Evolutionary conservation across 2,113 vertebrate species (phyloP).

Genomic region (Gulo gulo): DNA sequence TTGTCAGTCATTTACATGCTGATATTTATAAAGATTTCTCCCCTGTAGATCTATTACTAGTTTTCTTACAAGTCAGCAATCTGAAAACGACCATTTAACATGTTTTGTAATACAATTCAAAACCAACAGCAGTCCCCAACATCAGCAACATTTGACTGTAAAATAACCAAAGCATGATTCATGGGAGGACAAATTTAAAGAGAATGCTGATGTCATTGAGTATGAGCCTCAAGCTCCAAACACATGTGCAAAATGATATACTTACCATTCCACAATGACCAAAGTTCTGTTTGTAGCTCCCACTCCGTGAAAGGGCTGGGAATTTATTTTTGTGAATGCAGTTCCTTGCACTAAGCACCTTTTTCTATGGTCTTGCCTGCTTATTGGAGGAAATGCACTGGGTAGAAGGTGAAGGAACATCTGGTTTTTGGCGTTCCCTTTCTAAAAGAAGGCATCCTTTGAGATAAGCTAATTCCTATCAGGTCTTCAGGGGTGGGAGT

Average conservation of each 20-base stretch:
- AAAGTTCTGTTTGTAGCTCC: not conserved
- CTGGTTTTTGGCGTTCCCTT: fast-evolving
- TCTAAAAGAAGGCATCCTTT: not conserved
- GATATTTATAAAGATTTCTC: conserved; percentile 72
- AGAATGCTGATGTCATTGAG: not conserved
- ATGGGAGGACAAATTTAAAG: not conserved
- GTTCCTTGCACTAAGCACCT: not conserved
- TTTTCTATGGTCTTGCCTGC: not conserved
- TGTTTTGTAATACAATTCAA: not conserved
- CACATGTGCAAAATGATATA: no score
- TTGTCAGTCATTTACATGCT: conserved; percentile 81
- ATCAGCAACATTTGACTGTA: not conserved
- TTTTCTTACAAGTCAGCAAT: conserved; percentile 75
- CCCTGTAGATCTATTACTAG: conserved; percentile 70
- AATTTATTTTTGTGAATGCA: not conserved
- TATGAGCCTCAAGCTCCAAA: fast-evolving
- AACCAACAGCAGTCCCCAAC: fast-evolving
- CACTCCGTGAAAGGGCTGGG: not conserved
- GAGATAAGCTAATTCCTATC: not conserved
- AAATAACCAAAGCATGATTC: not conserved
- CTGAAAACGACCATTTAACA: not conserved
- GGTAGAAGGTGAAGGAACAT: not conserved
- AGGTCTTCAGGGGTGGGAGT: not conserved
- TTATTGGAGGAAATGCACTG: no score
- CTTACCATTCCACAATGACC: not conserved